Conservation (phyloP, 2,888 invertebrate genomes). For the Molanna angustata region DNA sequence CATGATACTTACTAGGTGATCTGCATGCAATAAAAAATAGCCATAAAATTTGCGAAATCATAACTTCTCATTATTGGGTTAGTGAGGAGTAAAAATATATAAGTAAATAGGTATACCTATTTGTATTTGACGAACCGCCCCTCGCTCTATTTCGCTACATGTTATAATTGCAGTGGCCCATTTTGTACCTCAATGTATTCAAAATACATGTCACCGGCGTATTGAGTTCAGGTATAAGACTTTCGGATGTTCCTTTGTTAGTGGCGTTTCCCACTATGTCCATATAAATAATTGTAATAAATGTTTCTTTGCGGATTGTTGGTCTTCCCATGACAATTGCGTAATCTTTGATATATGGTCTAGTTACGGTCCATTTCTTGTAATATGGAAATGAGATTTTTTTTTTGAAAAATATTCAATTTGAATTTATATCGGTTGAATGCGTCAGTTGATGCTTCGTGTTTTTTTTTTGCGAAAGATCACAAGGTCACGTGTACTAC, state of each 20-base stretch:
- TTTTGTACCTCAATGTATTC: conserved; percentile 22
- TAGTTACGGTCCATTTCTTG: background rate
- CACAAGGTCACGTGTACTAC: conserved; percentile 13
- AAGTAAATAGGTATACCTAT: too few species aligned
- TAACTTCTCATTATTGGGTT: too few species aligned
- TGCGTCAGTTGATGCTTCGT: background rate
- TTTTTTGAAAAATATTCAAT: background rate
- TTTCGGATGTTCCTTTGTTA: too few species aligned
- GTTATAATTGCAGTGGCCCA: conserved; percentile 31
- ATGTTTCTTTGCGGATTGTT: too few species aligned
- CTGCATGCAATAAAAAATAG: too few species aligned
- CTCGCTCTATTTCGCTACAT: conserved; percentile 13
- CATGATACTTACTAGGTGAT: too few species aligned
- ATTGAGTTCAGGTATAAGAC: too few species aligned
- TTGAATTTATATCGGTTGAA: background rate
- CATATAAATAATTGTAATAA: too few species aligned
- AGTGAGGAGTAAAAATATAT: too few species aligned
- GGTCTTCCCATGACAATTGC: conserved; percentile 30
- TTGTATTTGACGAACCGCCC: conserved; percentile 13
- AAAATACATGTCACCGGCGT: conserved; percentile 29
- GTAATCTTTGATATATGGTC: conserved; percentile 28
- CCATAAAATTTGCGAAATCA: too few species aligned
- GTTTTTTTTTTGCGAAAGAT: conserved; percentile 5
- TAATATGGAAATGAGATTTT: background rate
- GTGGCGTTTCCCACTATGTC: too few species aligned